Percentiles rank a stretch among this genome's conserved stretches.
phyloP scores from a whole-genome alignment of 2,888 invertebrate genomes.

The Heliconius ismenius region DNA sequence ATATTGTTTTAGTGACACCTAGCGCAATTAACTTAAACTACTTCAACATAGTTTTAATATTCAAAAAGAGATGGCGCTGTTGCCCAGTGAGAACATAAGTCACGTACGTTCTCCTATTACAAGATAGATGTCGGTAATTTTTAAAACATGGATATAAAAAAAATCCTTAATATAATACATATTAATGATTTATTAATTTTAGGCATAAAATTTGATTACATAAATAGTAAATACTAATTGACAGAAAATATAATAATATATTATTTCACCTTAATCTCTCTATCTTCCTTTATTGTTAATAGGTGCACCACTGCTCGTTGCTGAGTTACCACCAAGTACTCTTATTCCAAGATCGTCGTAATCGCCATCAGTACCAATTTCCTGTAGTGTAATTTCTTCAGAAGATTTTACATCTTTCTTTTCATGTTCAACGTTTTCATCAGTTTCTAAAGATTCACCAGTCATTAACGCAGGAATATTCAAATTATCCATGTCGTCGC shows the following conservation, averaged over 20 bases:
- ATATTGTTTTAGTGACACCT: not conserved
- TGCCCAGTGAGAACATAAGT: too few species aligned
- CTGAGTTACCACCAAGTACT: slow-evolving; percentile 68
- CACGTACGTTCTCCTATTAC: not conserved
- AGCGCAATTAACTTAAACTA: not conserved
- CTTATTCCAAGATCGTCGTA: slow-evolving; percentile 42
- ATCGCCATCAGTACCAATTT: slow-evolving; percentile 12
- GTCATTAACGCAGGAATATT: not conserved
- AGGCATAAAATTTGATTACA: not conserved
- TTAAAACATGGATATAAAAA: not conserved
- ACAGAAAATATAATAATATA: not conserved
- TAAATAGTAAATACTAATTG: not conserved
- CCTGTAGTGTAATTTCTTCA: not conserved
- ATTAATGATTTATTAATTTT: slow-evolving; percentile 1
- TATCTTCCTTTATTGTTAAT: slow-evolving; percentile 63
- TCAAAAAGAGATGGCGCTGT: slow-evolving; percentile 10
- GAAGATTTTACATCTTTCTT: not conserved
- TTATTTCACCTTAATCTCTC: not conserved
- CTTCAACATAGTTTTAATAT: not conserved
- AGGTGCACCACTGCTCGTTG: slow-evolving; percentile 67
- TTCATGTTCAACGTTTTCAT: not conserved
- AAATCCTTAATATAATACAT: not conserved
- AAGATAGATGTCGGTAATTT: slow-evolving; percentile 19
- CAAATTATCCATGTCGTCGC: not conserved
- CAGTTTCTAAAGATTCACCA: not conserved